Percentiles rank a stretch among this genome's conserved stretches.
phyloP scores from a whole-genome alignment of 2,797 vertebrate species.

The Amblyraja radiata region DNA sequence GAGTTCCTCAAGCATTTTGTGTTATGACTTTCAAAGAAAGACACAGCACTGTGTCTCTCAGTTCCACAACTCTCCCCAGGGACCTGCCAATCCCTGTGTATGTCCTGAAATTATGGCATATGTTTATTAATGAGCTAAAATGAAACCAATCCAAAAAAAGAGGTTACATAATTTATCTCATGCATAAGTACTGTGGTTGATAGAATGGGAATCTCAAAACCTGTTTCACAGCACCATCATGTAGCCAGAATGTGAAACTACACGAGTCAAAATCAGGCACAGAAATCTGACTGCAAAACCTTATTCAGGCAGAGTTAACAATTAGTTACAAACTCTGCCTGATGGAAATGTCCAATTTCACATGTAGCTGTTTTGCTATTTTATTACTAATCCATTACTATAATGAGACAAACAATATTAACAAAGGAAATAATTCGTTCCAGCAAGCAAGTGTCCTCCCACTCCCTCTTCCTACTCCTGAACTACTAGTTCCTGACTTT shows the following conservation, averaged over 20 bases:
- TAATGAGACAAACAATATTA: not conserved
- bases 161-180: not conserved
- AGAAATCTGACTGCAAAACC: not conserved
- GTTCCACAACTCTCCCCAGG: no score
- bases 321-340: not conserved
- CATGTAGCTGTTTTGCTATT: not conserved
- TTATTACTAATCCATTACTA: not conserved
- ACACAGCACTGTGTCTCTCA: no score
- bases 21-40: no score
- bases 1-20: no score
- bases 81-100: no score
- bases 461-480: no score
- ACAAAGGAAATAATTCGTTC: not conserved
- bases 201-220: constrained; percentile 24
- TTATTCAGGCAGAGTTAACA: not conserved
- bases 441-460: no score
- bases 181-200: not conserved
- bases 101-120: not conserved
- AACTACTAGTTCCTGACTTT: no score
- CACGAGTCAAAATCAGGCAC: not conserved
- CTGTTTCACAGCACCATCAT: constrained; percentile 24
- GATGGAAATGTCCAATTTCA: not conserved
- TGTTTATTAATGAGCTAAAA: not conserved
- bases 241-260: not conserved
- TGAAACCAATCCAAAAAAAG: not conserved